Evolutionary conservation across 2,888 invertebrate species (phyloP).

Genomic region (Acleris literana): DNA sequence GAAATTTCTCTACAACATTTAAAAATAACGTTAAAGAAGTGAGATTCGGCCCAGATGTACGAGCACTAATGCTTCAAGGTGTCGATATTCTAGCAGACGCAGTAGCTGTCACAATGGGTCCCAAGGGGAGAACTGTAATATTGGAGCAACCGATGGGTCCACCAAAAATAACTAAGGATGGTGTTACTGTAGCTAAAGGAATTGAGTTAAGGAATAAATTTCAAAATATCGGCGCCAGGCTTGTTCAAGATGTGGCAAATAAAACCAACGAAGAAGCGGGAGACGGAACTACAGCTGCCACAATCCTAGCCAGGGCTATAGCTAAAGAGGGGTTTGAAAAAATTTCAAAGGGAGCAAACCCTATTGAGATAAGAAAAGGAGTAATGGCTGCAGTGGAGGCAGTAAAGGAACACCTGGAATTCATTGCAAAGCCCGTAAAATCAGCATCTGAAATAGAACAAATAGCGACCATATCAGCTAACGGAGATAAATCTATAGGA

Average conservation of each 20-base stretch:
- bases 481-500: slow-evolving; percentile 96
- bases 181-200: slow-evolving; percentile 99
- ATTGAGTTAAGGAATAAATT: slow-evolving; percentile 98
- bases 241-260: slow-evolving; percentile 99
- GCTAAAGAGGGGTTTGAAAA: slow-evolving; percentile 99
- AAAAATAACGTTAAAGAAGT: slow-evolving; percentile 94
- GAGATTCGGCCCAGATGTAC: slow-evolving; percentile 97
- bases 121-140: slow-evolving; percentile 99
- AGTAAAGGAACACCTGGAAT: slow-evolving; percentile 92
- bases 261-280: slow-evolving; percentile 99
- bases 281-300: slow-evolving; percentile 99
- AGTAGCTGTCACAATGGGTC: slow-evolving; percentile 99
- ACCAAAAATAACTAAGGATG: slow-evolving; percentile 99
- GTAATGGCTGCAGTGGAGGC: slow-evolving; percentile 97
- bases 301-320: slow-evolving; percentile 97
- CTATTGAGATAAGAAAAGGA: slow-evolving; percentile 94
- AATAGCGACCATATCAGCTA: slow-evolving; percentile 99
- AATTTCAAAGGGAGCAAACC: slow-evolving; percentile 98
- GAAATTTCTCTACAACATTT: slow-evolving; percentile 38
- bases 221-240: slow-evolving; percentile 98
- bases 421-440: slow-evolving; percentile 94
- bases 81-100: slow-evolving; percentile 99
- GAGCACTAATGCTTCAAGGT: slow-evolving; percentile 97
- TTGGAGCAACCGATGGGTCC: slow-evolving; percentile 99
- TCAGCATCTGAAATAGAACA: slow-evolving; percentile 99